Base-by-base conservation (phyloP, 92 coral and sea anemone genomes). In the Plumapathes pennacea region DNA sequence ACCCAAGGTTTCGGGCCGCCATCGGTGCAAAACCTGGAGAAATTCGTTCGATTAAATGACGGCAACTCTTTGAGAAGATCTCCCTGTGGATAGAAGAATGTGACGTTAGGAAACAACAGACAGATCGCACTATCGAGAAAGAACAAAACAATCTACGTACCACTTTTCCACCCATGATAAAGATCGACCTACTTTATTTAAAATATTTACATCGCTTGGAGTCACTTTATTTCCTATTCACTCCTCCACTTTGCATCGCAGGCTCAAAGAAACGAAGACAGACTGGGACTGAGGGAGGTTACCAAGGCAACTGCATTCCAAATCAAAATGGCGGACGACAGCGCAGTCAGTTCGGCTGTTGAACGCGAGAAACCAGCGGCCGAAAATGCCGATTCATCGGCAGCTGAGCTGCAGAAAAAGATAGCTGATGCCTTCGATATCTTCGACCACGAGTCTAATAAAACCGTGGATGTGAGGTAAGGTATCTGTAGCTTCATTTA, bases 401-500 rank as follows among this genome's bases (percentile, higher is more conserved):
- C 96, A 42, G 90, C 99, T 32, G 94, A 85, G 36, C 65, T 94
- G 18, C 99, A 89, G 54, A 94, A 89, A 63, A 80, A 60, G 38
- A 94, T 94, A 27, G 21, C 90, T 36, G 97, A 90, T 62, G 85
- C 99, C 29, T 94, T 94, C 64, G 99, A 94, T 61, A 94, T 89
- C 43, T 94, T 94, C 52, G 99, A 94, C 56, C 99, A 94, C 51
- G 99, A 94, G 74, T 81, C 99, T 23, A 94, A 94, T 66, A 94
- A 94, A 78, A 94, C 99, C 45, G 99, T 94, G n/a, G 99, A 94
- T 51, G 94, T 94, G 34, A 85, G 99, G 99, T 94, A 58, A 56
- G 64, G 18, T 48, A 41, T 32, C 5, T 17, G 15, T 24, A 12
- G 22, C 15, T 25, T 14, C 17, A 19, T 2, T 37, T 17, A 25